phyloP scores from a whole-genome alignment of 2,888 invertebrate species.

The Leistus spinibarbis region DNA sequence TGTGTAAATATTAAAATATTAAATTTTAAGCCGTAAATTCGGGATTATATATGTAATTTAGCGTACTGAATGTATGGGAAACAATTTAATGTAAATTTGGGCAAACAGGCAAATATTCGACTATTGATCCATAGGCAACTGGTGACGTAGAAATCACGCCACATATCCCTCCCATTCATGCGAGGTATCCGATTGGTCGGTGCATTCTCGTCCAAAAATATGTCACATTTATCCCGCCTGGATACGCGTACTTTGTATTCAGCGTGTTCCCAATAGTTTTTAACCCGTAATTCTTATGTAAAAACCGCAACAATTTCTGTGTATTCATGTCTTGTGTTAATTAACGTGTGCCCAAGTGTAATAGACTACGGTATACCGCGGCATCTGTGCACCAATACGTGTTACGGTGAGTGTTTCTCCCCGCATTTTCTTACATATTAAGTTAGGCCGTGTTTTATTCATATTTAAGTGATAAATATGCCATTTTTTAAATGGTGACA shows the following conservation, averaged over 20 bases:
- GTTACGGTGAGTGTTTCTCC: constrained; percentile 31
- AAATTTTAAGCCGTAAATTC: neutral
- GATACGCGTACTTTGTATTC: constrained; percentile 37
- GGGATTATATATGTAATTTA: neutral
- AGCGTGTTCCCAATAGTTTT: constrained; percentile 33
- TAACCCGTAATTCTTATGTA: constrained; percentile 13
- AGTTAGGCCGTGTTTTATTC: constrained; percentile 15
- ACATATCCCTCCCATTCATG: constrained; percentile 44
- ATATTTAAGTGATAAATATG: neutral
- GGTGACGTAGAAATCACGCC: constrained; percentile 45
- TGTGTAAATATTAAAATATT: too few species aligned
- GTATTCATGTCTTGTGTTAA: constrained; percentile 17
- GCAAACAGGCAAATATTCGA: neutral
- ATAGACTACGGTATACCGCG: neutral
- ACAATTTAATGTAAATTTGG: neutral
- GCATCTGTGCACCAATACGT: constrained; percentile 20
- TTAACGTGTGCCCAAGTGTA: constrained; percentile 24
- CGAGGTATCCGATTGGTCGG: constrained; percentile 42
- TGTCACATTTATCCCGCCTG: constrained; percentile 40
- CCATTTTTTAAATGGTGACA: constrained; percentile 12
- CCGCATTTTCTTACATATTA: constrained; percentile 5
- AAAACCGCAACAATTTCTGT: constrained; percentile 22
- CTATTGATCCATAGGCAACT: constrained; percentile 32
- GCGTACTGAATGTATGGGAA: neutral
- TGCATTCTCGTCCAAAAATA: constrained; percentile 43